phyloP scores from a whole-genome alignment of 2,113 vertebrate genomes.

The Petromus typicus region DNA sequence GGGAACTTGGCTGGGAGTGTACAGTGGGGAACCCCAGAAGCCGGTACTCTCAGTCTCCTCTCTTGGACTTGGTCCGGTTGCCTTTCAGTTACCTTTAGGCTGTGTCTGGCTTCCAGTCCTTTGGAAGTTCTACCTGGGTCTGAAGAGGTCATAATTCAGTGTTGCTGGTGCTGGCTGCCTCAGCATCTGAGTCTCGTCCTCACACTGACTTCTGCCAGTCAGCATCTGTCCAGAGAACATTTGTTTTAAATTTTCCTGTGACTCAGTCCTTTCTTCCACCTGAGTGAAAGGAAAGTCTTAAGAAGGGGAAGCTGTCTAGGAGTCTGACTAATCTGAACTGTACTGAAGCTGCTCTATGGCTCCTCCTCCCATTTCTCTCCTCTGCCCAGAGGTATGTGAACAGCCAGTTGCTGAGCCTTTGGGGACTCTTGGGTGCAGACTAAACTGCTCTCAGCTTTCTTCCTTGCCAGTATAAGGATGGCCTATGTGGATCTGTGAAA shows the following conservation, averaged over 20 bases:
- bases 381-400: not conserved
- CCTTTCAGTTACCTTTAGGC: not conserved
- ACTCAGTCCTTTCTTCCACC: not conserved
- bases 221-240: not conserved
- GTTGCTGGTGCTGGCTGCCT: not conserved
- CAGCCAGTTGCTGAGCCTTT: not conserved
- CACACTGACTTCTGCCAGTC: rapidly evolving
- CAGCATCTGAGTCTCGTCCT: too few species aligned
- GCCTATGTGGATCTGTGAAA: not conserved
- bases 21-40: not conserved
- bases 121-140: not conserved
- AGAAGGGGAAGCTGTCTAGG: too few species aligned
- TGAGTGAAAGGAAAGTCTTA: too few species aligned
- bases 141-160: not conserved
- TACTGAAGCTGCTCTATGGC: not conserved
- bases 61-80: not conserved
- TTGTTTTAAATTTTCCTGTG: not conserved
- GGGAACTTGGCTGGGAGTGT: not conserved
- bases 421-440: not conserved
- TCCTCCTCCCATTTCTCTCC: not conserved
- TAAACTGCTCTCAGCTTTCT: not conserved
- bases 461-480: not conserved
- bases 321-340: not conserved
- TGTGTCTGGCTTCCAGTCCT: not conserved
- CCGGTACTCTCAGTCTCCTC: not conserved